A percentile compares a stretch with the other conserved stretches of the same genome.
Conservation (phyloP, 2,888 invertebrate species). For the Cosmorhoe ocellata region DNA sequence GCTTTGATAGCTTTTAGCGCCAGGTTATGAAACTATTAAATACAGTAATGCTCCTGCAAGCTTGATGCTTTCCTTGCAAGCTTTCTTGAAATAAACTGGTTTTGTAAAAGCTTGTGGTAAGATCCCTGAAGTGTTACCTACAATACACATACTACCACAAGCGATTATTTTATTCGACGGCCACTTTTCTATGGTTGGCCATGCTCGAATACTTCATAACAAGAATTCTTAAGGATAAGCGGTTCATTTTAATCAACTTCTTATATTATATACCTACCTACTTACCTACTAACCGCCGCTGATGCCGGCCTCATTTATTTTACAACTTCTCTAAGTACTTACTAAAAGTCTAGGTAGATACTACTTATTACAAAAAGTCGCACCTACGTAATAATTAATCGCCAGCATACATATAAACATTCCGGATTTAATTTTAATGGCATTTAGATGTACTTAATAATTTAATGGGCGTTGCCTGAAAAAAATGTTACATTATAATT, state of each 20-base stretch:
- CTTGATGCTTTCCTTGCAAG: no score
- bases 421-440: background rate
- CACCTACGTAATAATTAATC: no score
- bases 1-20: no score
- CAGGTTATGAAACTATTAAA: no score
- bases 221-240: conserved; percentile 56
- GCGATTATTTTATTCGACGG: background rate
- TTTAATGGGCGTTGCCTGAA: background rate
- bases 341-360: no score
- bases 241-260: conserved; percentile 45
- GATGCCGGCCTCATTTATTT: background rate
- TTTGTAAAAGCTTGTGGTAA: no score
- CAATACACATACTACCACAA: background rate
- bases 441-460: conserved; percentile 1
- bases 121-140: no score
- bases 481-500: conserved; percentile 10
- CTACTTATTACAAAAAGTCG: no score
- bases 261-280: conserved; percentile 38
- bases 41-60: no score
- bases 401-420: background rate
- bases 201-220: conserved; percentile 50
- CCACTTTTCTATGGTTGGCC: conserved; percentile 11
- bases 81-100: no score
- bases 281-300: conserved; percentile 14
- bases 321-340: no score